Evolutionary conservation across 2,888 invertebrate species (phyloP).

Genomic region (Philereme vetulata): DNA sequence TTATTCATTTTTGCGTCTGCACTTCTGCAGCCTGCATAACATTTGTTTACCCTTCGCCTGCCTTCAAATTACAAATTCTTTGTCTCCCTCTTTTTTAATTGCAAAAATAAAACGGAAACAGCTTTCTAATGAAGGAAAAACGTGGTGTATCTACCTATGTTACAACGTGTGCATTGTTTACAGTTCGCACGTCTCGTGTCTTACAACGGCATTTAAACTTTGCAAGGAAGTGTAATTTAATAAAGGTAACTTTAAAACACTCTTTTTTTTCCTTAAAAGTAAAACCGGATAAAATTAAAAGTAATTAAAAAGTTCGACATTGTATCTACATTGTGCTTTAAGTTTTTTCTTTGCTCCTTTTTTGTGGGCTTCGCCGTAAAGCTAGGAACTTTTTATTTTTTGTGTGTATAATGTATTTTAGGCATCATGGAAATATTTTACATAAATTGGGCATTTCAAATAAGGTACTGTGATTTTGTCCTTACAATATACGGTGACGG

Average conservation of each 20-base stretch:
- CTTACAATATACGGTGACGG: conserved; percentile 37
- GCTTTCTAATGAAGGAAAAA: conserved; percentile 54
- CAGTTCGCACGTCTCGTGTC: no score
- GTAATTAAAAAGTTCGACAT: not conserved
- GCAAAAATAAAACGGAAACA: conserved; percentile 68
- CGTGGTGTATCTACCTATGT: conserved; percentile 43
- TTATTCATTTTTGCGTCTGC: conserved; percentile 65
- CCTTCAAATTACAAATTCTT: conserved; percentile 77
- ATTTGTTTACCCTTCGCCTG: conserved; percentile 71
- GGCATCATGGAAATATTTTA: not conserved
- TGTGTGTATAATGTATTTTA: not conserved
- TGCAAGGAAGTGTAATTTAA: no score
- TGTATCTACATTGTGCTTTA: not conserved
- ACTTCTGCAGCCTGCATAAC: conserved; percentile 56
- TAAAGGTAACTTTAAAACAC: not conserved
- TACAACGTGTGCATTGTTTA: conserved; percentile 8
- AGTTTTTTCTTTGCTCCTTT: not conserved
- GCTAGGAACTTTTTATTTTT: no score
- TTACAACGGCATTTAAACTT: no score
- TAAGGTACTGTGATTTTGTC: conserved; percentile 38
- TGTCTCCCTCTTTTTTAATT: conserved; percentile 71
- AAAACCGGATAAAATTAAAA: conserved; percentile 8
- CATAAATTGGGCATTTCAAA: not conserved
- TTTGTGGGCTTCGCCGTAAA: conserved; percentile 4
- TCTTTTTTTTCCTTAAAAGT: not conserved